Conservation (phyloP, 2,797 vertebrate genomes). For the Catostomus latipinnis region DNA sequence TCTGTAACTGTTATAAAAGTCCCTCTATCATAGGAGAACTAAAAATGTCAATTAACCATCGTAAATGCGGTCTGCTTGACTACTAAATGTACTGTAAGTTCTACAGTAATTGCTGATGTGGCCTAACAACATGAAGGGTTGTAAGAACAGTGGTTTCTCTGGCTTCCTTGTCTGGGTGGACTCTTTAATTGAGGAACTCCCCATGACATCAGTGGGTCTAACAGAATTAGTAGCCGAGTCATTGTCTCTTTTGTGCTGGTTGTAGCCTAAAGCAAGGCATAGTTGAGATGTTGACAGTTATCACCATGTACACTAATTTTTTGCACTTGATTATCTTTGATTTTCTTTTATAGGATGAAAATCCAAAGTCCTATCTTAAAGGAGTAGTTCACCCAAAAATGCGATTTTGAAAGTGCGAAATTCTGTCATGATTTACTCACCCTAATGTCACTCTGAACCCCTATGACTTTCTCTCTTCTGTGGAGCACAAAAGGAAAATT, state of each 20-base stretch:
- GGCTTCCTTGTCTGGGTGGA: not conserved
- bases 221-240: constrained; percentile 43
- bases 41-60: not conserved
- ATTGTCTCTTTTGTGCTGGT: constrained; percentile 43
- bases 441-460: too few relatives aligned
- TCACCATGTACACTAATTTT: not conserved
- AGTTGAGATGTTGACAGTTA: constrained; percentile 15
- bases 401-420: too few relatives aligned
- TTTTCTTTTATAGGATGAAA: too few relatives aligned
- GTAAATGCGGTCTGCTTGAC: not conserved
- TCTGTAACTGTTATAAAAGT: not conserved
- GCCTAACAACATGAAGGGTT: not conserved
- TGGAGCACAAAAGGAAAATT: too few relatives aligned
- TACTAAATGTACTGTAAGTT: not conserved
- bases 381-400: too few relatives aligned
- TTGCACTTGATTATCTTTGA: too few relatives aligned
- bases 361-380: too few relatives aligned
- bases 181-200: constrained; percentile 29
- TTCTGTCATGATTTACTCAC: too few relatives aligned
- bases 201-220: constrained; percentile 20
- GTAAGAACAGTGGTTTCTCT: too few relatives aligned
- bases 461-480: too few relatives aligned
- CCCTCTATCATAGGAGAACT: not conserved
- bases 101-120: not conserved
- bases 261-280: constrained; percentile 29